These are phyloP conservation scores for Agapornis roseicollis DNA, from an alignment of 2,113 vertebrate species.

Conservation along the genomic window DNA sequence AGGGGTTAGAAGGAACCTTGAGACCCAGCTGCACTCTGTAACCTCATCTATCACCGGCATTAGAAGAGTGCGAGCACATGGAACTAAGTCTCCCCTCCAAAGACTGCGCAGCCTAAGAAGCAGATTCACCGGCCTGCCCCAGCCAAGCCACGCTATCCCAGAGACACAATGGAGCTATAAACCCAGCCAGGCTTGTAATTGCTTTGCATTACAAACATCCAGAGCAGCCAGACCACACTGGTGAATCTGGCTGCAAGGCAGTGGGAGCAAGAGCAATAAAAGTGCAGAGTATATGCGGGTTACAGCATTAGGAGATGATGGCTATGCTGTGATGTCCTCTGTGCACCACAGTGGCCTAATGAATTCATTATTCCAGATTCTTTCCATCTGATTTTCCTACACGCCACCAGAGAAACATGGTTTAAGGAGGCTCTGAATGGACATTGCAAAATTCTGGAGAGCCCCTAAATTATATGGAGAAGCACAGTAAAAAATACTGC, in stretches of 20 bases:
- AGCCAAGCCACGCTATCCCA: neutral
- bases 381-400: neutral
- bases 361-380: neutral
- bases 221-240: neutral
- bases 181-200: neutral
- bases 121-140: neutral
- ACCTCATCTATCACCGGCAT: fast-evolving
- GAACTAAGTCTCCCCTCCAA: neutral
- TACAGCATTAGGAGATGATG: neutral
- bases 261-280: neutral
- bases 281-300: neutral
- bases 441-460: neutral
- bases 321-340: neutral
- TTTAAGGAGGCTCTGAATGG: neutral
- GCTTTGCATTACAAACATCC: neutral
- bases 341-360: neutral
- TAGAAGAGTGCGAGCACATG: fast-evolving
- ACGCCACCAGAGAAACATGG: neutral
- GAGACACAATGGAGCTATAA: neutral
- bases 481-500: neutral
- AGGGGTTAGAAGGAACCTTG: neutral
- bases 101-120: neutral
- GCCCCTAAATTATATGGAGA: neutral
- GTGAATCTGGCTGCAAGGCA: neutral
- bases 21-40: neutral